Evolutionary conservation across 2,113 vertebrate genomes (phyloP), one percentile per base, ranked within the genome.

Genomic region (Tyrannus savana): DNA sequence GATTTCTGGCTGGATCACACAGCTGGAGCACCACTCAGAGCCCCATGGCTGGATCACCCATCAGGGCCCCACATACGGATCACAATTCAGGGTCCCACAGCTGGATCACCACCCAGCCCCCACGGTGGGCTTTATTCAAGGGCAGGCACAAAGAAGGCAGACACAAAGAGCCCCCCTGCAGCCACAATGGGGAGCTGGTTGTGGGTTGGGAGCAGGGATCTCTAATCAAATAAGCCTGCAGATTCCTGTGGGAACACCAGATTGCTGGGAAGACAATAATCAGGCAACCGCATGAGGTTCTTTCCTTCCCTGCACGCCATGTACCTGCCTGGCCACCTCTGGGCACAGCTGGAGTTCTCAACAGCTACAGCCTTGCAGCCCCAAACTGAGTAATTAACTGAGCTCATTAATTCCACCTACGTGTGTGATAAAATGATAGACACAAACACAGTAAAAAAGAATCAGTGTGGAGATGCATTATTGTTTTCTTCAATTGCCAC

Each of bases 401-500:
- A 53, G 71, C 33, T 68, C 49, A 12, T 58, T 84, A 42, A n/a
- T 49, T 22, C 17, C 44, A 24, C 10, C 64, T 16, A 73, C 52
- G 11, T 3, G n/a, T 2, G 14, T 53, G 90, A 52, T 13, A 73
- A 71, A 75, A 95, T 59, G 84, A 35, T 6, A 88, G 69, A 90
- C 39, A 88, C 88, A 78, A 60, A 58, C 39, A 87, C 44, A 53
- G 22, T 19, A 56, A 80, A 12, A 24, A 33, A 67, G 44, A 69
- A 59, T 68, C 17, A 68, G 27, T 28, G 76, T 66, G 78, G 56
- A 84, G 92, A 88, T 42, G 81, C 71, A 3, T 24, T 39, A 69
- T 44, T 75, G 19, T 30, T 79, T 89, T 96, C 62, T 87, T 47
- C 87, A 66, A 52, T 27, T 42, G 44, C 72, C 63, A 19, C 91